Evolutionary conservation across 2,888 invertebrate genomes (phyloP), one percentile per base, ranked within the genome.

Genomic region (Drosophila austrosaltans): DNA sequence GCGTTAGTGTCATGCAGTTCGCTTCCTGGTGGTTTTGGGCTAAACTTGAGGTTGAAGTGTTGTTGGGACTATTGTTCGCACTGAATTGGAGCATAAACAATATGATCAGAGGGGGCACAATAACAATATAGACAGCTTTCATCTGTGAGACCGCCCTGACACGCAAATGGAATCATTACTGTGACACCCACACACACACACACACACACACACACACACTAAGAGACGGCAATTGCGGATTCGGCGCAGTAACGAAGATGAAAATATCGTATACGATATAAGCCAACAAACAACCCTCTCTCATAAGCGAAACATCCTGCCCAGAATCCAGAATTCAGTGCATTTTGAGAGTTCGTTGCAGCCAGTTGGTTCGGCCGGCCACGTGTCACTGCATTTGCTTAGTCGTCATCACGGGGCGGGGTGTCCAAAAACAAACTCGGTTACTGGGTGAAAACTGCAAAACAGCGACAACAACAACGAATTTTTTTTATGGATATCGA

Each of bases 391-490:
- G 73, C 59, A 61, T 62, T 61, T 44, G 20, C 30, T 16, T 16
- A 40, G n/a, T 20, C n/a, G 30, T 53, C 30, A 66, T 70, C 48
- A 48, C 66, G 79, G 81, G 72, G 81, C 71, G 85, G 77, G 77
- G 75, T 82, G 78, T 69, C 76, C 67, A 59, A 67, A 63, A 59
- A 75, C 74, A 90, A 90, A 90, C 82, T 90, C 90, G 90, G 90
- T 90, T 90, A 90, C 90, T 90, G 82, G 90, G 90, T 90, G 85
- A 90, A 90, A 90, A 82, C 73, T 68, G 75, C 77, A 72, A 72
- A 66, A 66, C 69, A 78, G 71, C 61, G 72, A 59, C 71, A 64
- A 61, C 72, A 68, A 22, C 20, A 69, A 63, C 62, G 63, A 63
- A 32, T 66, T 63, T 57, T 58, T 39, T 63, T 39, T 56, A 40